phyloP scores from a whole-genome alignment of 1,140 invertebrate species.

The Leptinotarsa defecta region DNA sequence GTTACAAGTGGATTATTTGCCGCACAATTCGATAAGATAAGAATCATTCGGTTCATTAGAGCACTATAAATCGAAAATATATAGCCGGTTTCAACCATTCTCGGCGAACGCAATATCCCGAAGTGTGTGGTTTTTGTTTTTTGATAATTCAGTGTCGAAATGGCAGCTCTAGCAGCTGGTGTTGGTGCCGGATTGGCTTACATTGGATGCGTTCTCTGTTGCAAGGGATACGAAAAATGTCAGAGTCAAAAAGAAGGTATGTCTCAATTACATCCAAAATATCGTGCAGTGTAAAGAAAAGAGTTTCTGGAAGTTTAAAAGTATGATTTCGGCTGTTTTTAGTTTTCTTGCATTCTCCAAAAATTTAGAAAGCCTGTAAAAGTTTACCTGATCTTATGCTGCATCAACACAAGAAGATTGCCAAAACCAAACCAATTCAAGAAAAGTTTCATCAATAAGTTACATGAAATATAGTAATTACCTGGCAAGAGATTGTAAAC shows the following conservation, averaged over 20 bases:
- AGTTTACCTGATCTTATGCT: too few species aligned
- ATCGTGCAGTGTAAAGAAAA: too few species aligned
- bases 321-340: too few species aligned
- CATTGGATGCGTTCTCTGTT: slow-evolving; percentile 20
- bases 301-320: too few species aligned
- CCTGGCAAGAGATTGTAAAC: too few species aligned
- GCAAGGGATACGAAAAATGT: slow-evolving; percentile 19
- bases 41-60: slow-evolving; percentile 5
- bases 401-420: too few species aligned
- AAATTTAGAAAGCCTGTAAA: too few species aligned
- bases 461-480: too few species aligned
- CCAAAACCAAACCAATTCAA: too few species aligned
- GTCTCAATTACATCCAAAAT: not conserved
- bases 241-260: slow-evolving; percentile 8
- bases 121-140: not conserved
- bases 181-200: slow-evolving; percentile 18
- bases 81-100: not conserved
- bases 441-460: too few species aligned
- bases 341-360: too few species aligned
- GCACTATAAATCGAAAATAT: not conserved
- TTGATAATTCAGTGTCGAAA: not conserved
- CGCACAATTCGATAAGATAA: slow-evolving; percentile 16
- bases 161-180: slow-evolving; percentile 17
- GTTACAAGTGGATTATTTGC: not conserved
- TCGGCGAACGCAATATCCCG: not conserved